Evolutionary conservation across 2,888 invertebrate genomes (phyloP).

Genomic region (Drosophila paramelanica): DNA sequence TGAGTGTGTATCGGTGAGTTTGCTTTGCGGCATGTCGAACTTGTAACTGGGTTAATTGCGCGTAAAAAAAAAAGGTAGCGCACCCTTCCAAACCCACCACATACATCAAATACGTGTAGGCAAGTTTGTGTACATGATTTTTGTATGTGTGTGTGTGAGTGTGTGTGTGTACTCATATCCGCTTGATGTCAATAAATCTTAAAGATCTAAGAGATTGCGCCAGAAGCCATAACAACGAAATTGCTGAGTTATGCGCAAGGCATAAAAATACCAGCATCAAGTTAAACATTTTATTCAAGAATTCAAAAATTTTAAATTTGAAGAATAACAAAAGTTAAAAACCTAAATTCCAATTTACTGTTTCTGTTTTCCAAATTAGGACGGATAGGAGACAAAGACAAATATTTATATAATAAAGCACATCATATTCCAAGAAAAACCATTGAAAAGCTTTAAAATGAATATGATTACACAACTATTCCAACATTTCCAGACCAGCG

Average conservation of each 20-base stretch:
- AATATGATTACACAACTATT: constrained; percentile 4
- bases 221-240: constrained; percentile 34
- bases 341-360: no score
- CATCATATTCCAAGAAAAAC: neutral
- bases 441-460: neutral
- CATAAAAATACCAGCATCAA: neutral
- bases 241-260: neutral
- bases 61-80: constrained; percentile 70
- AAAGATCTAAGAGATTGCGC: constrained; percentile 55
- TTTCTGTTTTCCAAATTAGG: no score
- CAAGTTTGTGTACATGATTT: constrained; percentile 10
- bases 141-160: constrained; percentile 23
- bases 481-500: constrained; percentile 9
- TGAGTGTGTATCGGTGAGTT: constrained; percentile 28
- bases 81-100: neutral
- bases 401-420: neutral
- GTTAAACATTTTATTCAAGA: no score
- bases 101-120: constrained; percentile 7
- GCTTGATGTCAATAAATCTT: constrained; percentile 71
- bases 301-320: no score
- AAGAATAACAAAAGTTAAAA: no score
- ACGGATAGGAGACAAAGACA: neutral
- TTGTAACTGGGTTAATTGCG: constrained; percentile 79
- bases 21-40: constrained; percentile 76
- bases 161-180: constrained; percentile 51